phyloP scores from a whole-genome alignment of 2,888 invertebrate genomes.

The Campaea margaritaria region DNA sequence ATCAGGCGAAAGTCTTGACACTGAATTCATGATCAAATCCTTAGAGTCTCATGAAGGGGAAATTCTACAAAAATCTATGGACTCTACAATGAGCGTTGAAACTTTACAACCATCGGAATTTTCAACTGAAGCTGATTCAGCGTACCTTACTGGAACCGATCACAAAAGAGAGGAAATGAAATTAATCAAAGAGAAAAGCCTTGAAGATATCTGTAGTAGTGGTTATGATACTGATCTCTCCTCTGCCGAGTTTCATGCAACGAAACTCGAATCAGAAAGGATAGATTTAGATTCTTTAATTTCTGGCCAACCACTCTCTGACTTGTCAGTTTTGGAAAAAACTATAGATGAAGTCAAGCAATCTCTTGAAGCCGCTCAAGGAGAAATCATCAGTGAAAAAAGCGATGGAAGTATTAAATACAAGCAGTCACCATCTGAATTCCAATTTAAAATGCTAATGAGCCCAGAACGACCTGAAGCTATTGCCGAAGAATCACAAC shows the following conservation, averaged over 20 bases:
- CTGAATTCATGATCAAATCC: conserved; percentile 82
- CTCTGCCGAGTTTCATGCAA: conserved; percentile 85
- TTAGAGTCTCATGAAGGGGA: conserved; percentile 82
- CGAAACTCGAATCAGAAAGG: conserved; percentile 82
- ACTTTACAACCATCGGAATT: conserved; percentile 82
- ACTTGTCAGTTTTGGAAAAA: conserved; percentile 87
- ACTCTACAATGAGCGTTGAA: conserved; percentile 82
- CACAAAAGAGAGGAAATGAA: conserved; percentile 77
- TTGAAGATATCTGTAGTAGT: conserved; percentile 89
- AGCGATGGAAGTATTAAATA: conserved; percentile 87
- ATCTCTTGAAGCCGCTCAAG: conserved; percentile 89
- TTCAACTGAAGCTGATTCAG: conserved; percentile 82
- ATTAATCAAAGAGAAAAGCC: conserved; percentile 79
- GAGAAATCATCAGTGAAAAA: conserved; percentile 87
- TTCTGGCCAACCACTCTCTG: conserved; percentile 78
- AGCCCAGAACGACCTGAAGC: conserved; percentile 84
- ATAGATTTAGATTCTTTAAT: conserved; percentile 81
- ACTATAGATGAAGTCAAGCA: conserved; percentile 90
- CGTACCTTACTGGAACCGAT: conserved; percentile 78
- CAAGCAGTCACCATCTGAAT: conserved; percentile 90
- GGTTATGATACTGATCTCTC: conserved; percentile 88
- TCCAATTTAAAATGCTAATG: conserved; percentile 87
- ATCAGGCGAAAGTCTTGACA: conserved; percentile 81
- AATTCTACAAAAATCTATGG: conserved; percentile 81
- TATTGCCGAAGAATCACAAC: conserved; percentile 85